Evolutionary conservation across 1,140 invertebrate genomes (phyloP), one percentile per base, ranked within the genome.

Genomic region (Papilio helenus): DNA sequence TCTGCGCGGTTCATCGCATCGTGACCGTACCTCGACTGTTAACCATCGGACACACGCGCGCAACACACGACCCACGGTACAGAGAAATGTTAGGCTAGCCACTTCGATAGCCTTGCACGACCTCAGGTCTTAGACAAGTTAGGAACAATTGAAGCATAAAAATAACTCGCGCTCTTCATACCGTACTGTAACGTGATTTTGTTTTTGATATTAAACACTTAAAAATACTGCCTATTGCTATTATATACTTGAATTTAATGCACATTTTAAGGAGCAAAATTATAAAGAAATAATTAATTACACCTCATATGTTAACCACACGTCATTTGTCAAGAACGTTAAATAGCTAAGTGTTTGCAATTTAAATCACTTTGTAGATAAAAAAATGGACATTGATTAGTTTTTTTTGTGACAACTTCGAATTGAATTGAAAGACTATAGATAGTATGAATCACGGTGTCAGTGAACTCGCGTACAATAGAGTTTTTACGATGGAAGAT

Each of bases 401-500:
- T 73, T 82, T 89, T 82, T 89, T 86, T 87, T 86, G 80, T 84
- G n/a, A 76, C 76, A 80, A 81, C 81, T 82, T 84, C 81, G 79
- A 79, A 82, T 85, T 72, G 82, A 81, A 85, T 87, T 87, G 85
- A 88, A 87, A 87, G 84, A 79, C 80, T 79, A 82, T 86, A 82
- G 81, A 65, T 86, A 79, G 80, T 79, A 81, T 90, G 89, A 90
- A 87, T 90, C 88, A 88, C 71, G 79, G 76, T 83, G 87, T 86
- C 89, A 83, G 76, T 87, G 89, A 87, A 86, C 88, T 55, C 68
- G 29, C 20, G 76, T 80, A 86, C 87, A 88, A 89, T 89, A 72
- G 85, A 83, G 83, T 83, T 84, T 84, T 87, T 87, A 88, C 86
- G 83, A 84, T 79, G 71, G 76, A 81, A 72, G 81, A 82, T 80